phyloP scores from a whole-genome alignment of 2,797 vertebrate species.

The Sternotherus odoratus region DNA sequence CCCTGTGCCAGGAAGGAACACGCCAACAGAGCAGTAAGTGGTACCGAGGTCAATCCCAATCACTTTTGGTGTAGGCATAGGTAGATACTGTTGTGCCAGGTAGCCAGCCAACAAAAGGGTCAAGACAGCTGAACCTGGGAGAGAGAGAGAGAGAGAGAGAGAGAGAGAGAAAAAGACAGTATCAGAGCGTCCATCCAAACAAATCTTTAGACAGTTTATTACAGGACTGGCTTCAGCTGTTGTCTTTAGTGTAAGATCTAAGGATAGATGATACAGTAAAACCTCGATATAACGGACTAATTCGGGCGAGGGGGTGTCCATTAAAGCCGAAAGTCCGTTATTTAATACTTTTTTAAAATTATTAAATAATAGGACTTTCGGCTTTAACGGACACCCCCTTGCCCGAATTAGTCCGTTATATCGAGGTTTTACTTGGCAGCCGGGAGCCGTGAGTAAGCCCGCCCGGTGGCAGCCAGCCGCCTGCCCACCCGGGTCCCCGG shows the following conservation, averaged over 20 bases:
- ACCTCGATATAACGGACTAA: no score
- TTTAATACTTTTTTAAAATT: no score
- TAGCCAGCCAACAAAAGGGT: slow-evolving; percentile 95
- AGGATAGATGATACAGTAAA: background rate
- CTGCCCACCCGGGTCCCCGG: no score
- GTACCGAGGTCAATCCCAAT: slow-evolving; percentile 96
- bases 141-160: no score
- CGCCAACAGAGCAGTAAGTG: slow-evolving; percentile 96
- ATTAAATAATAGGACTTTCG: no score
- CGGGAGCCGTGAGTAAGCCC: no score
- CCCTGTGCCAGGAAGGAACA: slow-evolving; percentile 93
- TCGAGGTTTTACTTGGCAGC: no score
- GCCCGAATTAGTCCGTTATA: no score
- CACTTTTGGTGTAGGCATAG: slow-evolving; percentile 92
- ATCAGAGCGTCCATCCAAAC: background rate
- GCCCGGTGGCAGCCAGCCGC: no score
- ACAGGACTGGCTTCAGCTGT: background rate
- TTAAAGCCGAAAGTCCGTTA: no score
- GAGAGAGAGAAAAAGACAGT: background rate
- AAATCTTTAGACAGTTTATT: background rate
- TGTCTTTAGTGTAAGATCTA: background rate
- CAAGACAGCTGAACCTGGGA: slow-evolving; percentile 92
- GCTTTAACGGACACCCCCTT: no score
- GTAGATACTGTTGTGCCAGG: slow-evolving; percentile 95
- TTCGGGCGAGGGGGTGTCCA: no score